These are phyloP conservation scores for Pyrrhia umbra DNA, from an alignment of 2,888 invertebrate species.

Conservation along the genomic window DNA sequence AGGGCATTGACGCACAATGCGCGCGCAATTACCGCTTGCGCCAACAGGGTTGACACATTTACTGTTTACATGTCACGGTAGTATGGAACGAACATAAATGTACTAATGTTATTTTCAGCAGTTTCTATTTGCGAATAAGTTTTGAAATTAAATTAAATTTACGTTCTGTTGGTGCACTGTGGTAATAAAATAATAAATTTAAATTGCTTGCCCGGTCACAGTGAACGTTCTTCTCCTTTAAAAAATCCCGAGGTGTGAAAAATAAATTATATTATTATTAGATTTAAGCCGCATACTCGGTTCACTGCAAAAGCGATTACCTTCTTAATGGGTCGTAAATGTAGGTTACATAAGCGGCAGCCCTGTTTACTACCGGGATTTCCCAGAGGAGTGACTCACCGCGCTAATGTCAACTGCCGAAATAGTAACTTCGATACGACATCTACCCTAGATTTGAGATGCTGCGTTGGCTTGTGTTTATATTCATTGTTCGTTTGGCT, in stretches of 20 bases:
- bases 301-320: conserved; percentile 24
- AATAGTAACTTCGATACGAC: conserved; percentile 44
- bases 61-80: conserved; percentile 19
- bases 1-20: conserved; percentile 75
- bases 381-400: conserved; percentile 69
- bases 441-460: conserved; percentile 47
- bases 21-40: conserved; percentile 53
- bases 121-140: not conserved
- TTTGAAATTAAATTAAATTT: not conserved
- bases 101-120: conserved; percentile 22
- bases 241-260: too few relatives aligned
- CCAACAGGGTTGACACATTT: conserved; percentile 47
- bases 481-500: conserved; percentile 26
- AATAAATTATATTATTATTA: not conserved
- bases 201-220: not conserved
- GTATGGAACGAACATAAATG: conserved; percentile 11
- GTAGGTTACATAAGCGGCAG: conserved; percentile 44
- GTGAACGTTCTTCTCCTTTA: not conserved
- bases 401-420: conserved; percentile 54
- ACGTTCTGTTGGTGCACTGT: not conserved
- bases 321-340: conserved; percentile 40
- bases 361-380: conserved; percentile 66
- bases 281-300: not conserved
- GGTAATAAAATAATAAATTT: not conserved
- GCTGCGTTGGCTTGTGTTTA: conserved; percentile 41